phyloP scores from a whole-genome alignment of 2,888 invertebrate genomes.

The Euclidia mi region DNA sequence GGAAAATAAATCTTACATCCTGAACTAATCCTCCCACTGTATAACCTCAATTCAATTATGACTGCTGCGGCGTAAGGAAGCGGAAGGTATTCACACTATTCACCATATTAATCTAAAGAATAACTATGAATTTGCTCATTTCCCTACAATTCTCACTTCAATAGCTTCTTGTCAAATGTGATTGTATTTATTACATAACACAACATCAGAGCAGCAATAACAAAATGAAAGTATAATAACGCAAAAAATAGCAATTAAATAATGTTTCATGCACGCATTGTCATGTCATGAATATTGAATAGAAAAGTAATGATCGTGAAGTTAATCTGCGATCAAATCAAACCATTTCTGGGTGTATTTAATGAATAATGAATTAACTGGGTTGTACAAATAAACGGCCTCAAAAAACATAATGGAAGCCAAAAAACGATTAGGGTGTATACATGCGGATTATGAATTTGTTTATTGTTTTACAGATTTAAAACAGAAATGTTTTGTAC shows the following conservation, averaged over 20 bases:
- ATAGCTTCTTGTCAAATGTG: background rate
- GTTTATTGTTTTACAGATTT: background rate
- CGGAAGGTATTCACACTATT: too few relatives aligned
- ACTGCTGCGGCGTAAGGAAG: too few relatives aligned
- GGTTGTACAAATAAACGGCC: conserved; percentile 31
- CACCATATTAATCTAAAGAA: too few relatives aligned
- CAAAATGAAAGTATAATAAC: conserved; percentile 47
- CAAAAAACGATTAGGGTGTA: conserved; percentile 20
- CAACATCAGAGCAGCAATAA: conserved; percentile 23
- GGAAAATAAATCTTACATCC: too few relatives aligned
- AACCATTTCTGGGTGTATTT: conserved; percentile 51
- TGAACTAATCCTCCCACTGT: too few relatives aligned
- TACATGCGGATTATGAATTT: conserved; percentile 19
- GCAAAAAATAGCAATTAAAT: conserved; percentile 55
- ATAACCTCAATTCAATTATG: too few relatives aligned
- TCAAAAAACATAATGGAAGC: conserved; percentile 29
- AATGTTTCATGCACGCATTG: conserved; percentile 64
- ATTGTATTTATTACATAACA: background rate
- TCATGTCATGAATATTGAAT: conserved; percentile 77
- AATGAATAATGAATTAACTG: conserved; percentile 57
- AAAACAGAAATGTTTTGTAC: too few relatives aligned
- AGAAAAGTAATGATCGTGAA: conserved; percentile 63
- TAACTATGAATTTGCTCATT: too few relatives aligned
- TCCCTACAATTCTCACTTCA: too few relatives aligned
- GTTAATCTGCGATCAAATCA: conserved; percentile 55